phyloP scores from a whole-genome alignment of 2,113 vertebrate species.

The Lampris megalopsis region DNA sequence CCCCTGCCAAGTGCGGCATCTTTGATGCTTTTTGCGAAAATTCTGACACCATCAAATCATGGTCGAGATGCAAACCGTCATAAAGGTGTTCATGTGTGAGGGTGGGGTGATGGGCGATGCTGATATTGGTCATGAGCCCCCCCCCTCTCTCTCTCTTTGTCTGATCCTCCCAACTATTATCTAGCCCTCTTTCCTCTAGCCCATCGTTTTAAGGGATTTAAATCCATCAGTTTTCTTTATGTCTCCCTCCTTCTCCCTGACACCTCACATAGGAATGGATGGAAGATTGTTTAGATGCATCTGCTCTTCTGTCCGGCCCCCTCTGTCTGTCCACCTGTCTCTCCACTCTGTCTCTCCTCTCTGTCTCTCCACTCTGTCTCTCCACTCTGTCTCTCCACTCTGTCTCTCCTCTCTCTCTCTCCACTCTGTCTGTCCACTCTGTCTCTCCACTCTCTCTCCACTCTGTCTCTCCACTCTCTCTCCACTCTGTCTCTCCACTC shows the following conservation, averaged over 20 bases:
- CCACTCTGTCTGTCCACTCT: background rate
- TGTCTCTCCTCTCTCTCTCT: background rate
- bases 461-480: background rate
- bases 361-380: background rate
- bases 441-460: background rate
- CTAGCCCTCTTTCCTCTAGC: slow-evolving; percentile 21
- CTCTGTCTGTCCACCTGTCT: slow-evolving; percentile 6
- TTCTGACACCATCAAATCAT: too few species aligned
- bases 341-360: background rate
- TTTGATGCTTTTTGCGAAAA: too few species aligned
- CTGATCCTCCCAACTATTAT: slow-evolving; percentile 4
- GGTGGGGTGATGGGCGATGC: too few species aligned
- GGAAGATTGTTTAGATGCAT: slow-evolving; percentile 23
- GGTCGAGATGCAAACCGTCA: too few species aligned
- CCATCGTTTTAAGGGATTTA: slow-evolving; percentile 42
- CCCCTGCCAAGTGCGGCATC: too few species aligned
- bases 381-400: background rate
- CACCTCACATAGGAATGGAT: too few species aligned
- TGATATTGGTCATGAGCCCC: background rate
- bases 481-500: background rate
- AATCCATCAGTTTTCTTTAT: background rate
- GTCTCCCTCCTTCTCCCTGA: too few species aligned
- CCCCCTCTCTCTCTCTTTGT: slow-evolving; percentile 7
- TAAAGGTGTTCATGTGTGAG: too few species aligned
- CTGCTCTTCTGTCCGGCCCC: background rate